These are phyloP conservation scores for Sinosuthora webbiana DNA, from an alignment of 2,113 vertebrate species.

Conservation along the genomic window DNA sequence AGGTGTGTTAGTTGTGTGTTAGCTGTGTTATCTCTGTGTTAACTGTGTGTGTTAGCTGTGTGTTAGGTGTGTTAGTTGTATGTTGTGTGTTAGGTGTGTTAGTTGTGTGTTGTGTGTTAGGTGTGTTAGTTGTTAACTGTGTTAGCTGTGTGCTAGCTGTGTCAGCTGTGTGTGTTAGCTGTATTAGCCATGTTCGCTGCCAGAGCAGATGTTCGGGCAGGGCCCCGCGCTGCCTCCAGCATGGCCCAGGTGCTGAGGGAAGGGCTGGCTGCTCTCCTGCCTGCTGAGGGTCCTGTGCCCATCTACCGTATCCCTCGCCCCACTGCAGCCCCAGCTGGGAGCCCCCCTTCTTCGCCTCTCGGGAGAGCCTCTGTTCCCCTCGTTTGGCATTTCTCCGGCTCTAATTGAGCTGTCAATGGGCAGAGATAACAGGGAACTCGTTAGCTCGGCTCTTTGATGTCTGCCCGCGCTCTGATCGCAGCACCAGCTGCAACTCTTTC, in stretches of 20 bases:
- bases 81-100: no score
- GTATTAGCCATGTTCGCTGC: neutral
- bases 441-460: constrained; percentile 3
- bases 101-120: neutral
- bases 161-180: neutral
- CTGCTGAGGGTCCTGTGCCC: neutral
- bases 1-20: neutral
- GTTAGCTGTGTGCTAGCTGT: neutral
- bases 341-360: neutral
- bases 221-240: neutral
- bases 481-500: neutral
- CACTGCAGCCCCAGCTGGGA: neutral
- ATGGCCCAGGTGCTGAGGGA: neutral
- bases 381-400: neutral
- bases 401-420: constrained; percentile 19
- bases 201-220: neutral
- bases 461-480: neutral
- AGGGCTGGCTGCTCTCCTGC: neutral
- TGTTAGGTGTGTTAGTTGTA: neutral
- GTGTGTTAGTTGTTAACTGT: neutral
- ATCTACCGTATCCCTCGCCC: accelerated
- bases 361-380: neutral
- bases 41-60: neutral
- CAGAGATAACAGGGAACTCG: constrained; percentile 23
- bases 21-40: neutral